Percentiles rank a stretch among this genome's conserved stretches.
Evolutionary conservation across 2,113 vertebrate species (phyloP).

Genomic region (Lucifuga dentata): DNA sequence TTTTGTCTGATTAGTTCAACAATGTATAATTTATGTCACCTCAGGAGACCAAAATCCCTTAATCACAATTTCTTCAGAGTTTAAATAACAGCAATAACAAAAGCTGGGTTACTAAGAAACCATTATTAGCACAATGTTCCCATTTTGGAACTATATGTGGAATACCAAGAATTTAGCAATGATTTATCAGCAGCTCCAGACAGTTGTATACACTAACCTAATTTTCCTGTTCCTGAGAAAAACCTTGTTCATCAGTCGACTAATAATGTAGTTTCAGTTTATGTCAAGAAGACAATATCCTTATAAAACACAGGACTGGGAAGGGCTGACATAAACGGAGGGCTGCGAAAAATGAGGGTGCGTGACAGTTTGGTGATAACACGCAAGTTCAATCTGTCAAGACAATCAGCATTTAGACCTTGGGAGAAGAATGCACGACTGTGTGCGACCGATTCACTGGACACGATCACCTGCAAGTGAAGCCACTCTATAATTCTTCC

Average conservation of each 20-base stretch:
- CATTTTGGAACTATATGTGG: conserved; percentile 13
- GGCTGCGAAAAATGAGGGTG: conserved; percentile 61
- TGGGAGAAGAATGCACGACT: conserved; percentile 64
- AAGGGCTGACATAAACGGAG: conserved; percentile 69
- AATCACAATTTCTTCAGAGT: conserved; percentile 50
- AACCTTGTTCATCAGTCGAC: conserved; percentile 51
- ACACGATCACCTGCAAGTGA: conserved; percentile 75
- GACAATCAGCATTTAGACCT: conserved; percentile 74
- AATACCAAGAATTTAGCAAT: conserved; percentile 12
- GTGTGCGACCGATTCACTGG: conserved; percentile 78
- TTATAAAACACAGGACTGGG: conserved; percentile 64
- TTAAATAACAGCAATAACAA: conserved; percentile 21
- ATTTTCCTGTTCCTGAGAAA: conserved; percentile 14
- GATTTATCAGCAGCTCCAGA: conserved; percentile 16
- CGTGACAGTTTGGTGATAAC: conserved; percentile 77
- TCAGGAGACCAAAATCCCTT: conserved; percentile 61
- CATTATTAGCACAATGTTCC: conserved; percentile 41
- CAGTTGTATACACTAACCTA: background rate
- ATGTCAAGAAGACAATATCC: conserved; percentile 54
- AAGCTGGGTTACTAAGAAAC: conserved; percentile 49
- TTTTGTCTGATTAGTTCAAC: conserved; percentile 68
- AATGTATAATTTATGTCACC: conserved; percentile 59
- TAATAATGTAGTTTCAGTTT: conserved; percentile 42
- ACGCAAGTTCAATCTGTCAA: conserved; percentile 78
- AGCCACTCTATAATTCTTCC: conserved; percentile 79